Evolutionary conservation across 2,888 invertebrate species (phyloP).

Genomic region (Tachina grossa): DNA sequence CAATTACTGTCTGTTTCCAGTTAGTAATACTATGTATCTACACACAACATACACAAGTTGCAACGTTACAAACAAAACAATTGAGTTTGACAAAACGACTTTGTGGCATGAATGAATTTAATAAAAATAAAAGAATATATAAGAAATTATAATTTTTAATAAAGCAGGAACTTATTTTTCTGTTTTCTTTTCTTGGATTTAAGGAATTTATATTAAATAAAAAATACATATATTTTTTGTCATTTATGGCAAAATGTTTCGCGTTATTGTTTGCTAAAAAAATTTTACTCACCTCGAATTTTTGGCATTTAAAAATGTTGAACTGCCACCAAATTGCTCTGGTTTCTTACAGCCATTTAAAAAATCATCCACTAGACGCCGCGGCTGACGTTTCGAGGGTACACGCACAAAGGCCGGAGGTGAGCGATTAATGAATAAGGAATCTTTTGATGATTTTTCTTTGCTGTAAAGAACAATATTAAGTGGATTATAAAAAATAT

Average conservation of each 20-base stretch:
- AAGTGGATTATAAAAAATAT: not conserved
- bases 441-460: slow-evolving; percentile 82
- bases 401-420: slow-evolving; percentile 90
- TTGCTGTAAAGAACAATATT: slow-evolving; percentile 50
- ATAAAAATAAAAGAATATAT: slow-evolving; percentile 1
- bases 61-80: slow-evolving; percentile 35
- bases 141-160: not conserved
- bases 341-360: slow-evolving; percentile 83
- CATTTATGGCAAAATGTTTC: not conserved
- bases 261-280: not conserved
- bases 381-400: slow-evolving; percentile 89
- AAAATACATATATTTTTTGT: not conserved
- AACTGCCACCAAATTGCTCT: slow-evolving; percentile 78
- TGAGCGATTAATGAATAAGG: slow-evolving; percentile 83
- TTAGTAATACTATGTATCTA: not conserved
- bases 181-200: too few species aligned
- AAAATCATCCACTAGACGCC: slow-evolving; percentile 86
- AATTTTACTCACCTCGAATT: slow-evolving; percentile 62
- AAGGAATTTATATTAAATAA: not conserved
- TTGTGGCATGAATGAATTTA: slow-evolving; percentile 49
- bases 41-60: slow-evolving; percentile 11
- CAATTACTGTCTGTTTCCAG: slow-evolving; percentile 39
- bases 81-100: slow-evolving; percentile 51
- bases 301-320: slow-evolving; percentile 67
- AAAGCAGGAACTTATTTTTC: not conserved